phyloP scores from a whole-genome alignment of 2,888 invertebrate species.

The Andrena bicolor region DNA sequence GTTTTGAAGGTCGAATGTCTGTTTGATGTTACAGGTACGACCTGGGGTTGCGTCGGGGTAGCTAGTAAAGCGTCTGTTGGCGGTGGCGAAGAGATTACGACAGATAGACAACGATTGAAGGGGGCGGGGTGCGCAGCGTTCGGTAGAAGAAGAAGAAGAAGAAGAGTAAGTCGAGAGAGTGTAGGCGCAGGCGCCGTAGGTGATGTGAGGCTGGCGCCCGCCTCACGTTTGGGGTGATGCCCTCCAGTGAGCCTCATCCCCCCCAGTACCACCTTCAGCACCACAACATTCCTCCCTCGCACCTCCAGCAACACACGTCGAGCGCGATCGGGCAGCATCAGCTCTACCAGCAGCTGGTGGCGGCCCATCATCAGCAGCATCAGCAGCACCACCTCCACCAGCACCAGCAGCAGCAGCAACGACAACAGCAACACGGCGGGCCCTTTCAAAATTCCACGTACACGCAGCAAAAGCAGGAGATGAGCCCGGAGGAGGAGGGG shows the following conservation, averaged over 20 bases:
- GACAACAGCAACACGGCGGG: conserved; percentile 80
- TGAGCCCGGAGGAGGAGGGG: conserved; percentile 85
- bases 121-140: conserved; percentile 66
- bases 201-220: conserved; percentile 84
- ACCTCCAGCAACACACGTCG: conserved; percentile 80
- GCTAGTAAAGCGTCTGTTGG: conserved; percentile 78
- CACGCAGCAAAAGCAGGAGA: conserved; percentile 83
- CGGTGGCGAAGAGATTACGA: conserved; percentile 72
- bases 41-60: conserved; percentile 84
- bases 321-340: conserved; percentile 82
- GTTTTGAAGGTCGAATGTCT: background rate
- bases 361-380: conserved; percentile 80
- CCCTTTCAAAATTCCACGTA: conserved; percentile 83
- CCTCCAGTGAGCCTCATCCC: conserved; percentile 85
- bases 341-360: conserved; percentile 83
- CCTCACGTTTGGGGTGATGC: conserved; percentile 85
- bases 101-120: conserved; percentile 61
- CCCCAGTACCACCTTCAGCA: conserved; percentile 84
- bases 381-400: conserved; percentile 78
- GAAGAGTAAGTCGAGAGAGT: conserved; percentile 74
- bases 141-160: conserved; percentile 64
- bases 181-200: conserved; percentile 81
- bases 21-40: conserved; percentile 78
- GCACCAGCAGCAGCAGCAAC: conserved; percentile 76
- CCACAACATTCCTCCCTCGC: conserved; percentile 83